Evolutionary conservation across 2,797 vertebrate species (phyloP), one percentile per base, ranked within the genome.

Genomic region (Paedocypris micromegethes): DNA sequence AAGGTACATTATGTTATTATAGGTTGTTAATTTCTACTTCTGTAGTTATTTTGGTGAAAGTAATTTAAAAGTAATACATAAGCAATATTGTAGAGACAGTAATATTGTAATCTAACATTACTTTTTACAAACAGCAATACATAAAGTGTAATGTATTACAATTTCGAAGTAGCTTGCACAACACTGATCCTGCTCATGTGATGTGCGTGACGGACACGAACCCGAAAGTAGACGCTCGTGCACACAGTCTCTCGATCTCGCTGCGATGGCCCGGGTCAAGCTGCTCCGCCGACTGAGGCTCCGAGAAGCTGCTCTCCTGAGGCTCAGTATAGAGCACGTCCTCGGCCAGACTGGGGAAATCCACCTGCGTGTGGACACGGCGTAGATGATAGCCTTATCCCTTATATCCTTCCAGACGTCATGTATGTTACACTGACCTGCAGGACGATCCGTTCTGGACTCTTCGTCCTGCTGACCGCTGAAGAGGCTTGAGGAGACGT

Each of bases 311-410:
- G 5, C 82, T 81, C 68, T 89, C 85, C 64, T 90, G 86, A 52
- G 93, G 94, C 70, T 86, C 87, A 72, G 91, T 90, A 58, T 97
- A 97, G 68, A 93, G 83, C 77, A 95, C 88, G 55, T 96, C 91
- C 81, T 92, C 84, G 0, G 83, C 5, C 44, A 90, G 87, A 67
- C 80, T 89, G 50, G 94, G 94, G 56, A 98, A 98, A 67, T 97
- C 93, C 86, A 98, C 90, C 96, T 98, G 80, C 67, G 43, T 3
- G 74, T 3, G 56, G 37, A 3, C 49, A 44, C 23, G 23, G 23
- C 23, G 23, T 23, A 23, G 23, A 23, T 23, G 23, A 23, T 23
- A 23, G 23, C 23, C 23, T 23, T 23, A 23, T 23, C 23, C 23
- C 23, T 23, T 23, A 23, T 23, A 1, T 23, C 23, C 23, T 1